These are phyloP conservation scores for Phoebastria nigripes DNA, from an alignment of 2,797 vertebrate species.

Conservation along the genomic window DNA sequence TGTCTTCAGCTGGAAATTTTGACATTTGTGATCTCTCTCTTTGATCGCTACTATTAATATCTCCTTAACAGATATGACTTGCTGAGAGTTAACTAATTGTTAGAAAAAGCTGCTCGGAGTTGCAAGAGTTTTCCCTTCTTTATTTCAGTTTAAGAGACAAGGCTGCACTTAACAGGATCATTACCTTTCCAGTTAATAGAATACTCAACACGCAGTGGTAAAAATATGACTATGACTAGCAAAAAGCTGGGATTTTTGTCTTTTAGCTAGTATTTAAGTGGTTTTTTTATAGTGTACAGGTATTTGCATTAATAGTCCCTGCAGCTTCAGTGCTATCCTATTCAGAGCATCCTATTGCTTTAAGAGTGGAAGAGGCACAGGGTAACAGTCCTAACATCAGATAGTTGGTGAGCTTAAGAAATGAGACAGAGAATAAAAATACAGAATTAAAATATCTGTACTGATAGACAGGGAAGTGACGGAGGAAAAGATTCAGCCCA, in stretches of 20 bases:
- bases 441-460: background rate
- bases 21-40: conserved; percentile 56
- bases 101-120: conserved; percentile 1
- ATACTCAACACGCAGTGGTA: background rate
- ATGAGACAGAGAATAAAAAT: background rate
- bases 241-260: background rate
- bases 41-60: conserved; percentile 63
- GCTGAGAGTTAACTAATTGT: conserved; percentile 48
- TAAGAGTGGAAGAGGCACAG: background rate
- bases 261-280: background rate
- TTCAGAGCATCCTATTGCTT: background rate
- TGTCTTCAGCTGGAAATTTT: conserved; percentile 63
- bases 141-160: background rate
- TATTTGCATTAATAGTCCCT: background rate
- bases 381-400: background rate
- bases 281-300: background rate
- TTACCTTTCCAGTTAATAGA: background rate
- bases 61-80: conserved; percentile 30
- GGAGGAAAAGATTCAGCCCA: background rate
- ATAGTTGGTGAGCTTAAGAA: background rate
- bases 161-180: background rate
- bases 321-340: background rate
- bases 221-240: background rate
- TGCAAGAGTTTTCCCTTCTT: conserved; percentile 17
- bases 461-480: background rate